A percentile compares a stretch with the other conserved stretches of the same genome.
Evolutionary conservation across 2,797 vertebrate genomes (phyloP).

Genomic region (Rhynchonycteris naso): DNA sequence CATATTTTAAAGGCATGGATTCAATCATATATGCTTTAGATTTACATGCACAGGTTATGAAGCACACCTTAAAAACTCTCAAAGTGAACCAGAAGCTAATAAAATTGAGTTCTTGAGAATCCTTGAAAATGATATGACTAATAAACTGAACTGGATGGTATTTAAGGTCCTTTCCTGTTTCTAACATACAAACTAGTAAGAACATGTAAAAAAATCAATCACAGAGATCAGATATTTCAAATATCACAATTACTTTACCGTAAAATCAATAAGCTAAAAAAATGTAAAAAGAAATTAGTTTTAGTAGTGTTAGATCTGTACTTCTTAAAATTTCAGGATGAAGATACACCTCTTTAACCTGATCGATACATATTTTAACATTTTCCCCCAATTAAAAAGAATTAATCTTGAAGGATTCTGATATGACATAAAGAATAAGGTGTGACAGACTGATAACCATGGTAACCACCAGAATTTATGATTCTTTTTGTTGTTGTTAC

Average conservation of each 20-base stretch:
- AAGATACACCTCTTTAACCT: not conserved
- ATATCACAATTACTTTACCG: slow-evolving; percentile 1
- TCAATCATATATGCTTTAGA: not conserved
- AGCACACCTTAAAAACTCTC: not conserved
- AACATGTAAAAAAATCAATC: not conserved
- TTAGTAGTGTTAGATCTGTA: not conserved
- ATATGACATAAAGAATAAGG: not conserved
- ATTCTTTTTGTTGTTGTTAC: not conserved
- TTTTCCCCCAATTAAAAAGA: not conserved
- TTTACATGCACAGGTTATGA: not conserved
- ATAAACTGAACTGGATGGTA: not conserved
- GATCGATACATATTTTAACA: slow-evolving; percentile 3
- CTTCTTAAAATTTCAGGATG: not conserved
- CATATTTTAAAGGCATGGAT: not conserved
- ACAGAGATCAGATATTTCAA: not conserved
- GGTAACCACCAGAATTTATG: not conserved
- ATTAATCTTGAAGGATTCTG: not conserved
- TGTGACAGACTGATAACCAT: not conserved
- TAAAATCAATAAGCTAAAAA: not conserved
- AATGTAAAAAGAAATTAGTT: not conserved
- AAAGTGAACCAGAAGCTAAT: not conserved
- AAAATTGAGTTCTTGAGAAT: not conserved
- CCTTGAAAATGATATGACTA: not conserved
- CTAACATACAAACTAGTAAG: not conserved
- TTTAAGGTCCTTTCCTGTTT: not conserved